Conservation (phyloP, 2,797 vertebrate genomes). For the Mareca penelope region DNA sequence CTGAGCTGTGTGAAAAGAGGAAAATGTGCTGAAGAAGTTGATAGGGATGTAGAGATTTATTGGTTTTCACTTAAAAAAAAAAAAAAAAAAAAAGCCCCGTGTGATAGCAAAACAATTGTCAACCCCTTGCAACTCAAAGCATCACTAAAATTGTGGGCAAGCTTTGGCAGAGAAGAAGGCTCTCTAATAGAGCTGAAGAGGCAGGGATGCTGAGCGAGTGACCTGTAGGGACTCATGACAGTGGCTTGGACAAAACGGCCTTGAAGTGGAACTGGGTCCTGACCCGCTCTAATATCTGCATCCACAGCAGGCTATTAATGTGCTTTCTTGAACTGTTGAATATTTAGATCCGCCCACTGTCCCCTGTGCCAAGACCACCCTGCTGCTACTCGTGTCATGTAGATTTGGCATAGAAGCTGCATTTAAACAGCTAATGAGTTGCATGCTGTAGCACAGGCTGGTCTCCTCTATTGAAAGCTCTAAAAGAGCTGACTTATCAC, state of each 20-base stretch:
- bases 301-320: conserved; percentile 21
- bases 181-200: background rate
- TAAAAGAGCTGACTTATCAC: background rate
- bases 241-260: background rate
- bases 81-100: background rate
- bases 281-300: background rate
- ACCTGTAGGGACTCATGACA: background rate
- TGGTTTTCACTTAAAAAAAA: background rate
- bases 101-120: background rate
- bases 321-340: conserved; percentile 50
- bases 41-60: background rate
- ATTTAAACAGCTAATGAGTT: conserved; percentile 64
- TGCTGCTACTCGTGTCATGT: conserved; percentile 46
- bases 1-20: background rate
- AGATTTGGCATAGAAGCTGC: conserved; percentile 56
- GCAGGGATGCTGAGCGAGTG: background rate
- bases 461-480: conserved; percentile 16
- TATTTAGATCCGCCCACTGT: conserved; percentile 58
- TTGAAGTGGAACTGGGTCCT: background rate
- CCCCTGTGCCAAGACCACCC: conserved; percentile 66
- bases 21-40: background rate
- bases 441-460: conserved; percentile 30
- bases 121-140: background rate
- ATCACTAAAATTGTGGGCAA: background rate
- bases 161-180: background rate